These are phyloP conservation scores for Caenorhabditis sp. DNA, from an alignment of 2,888 invertebrate genomes.

Conservation along the genomic window DNA sequence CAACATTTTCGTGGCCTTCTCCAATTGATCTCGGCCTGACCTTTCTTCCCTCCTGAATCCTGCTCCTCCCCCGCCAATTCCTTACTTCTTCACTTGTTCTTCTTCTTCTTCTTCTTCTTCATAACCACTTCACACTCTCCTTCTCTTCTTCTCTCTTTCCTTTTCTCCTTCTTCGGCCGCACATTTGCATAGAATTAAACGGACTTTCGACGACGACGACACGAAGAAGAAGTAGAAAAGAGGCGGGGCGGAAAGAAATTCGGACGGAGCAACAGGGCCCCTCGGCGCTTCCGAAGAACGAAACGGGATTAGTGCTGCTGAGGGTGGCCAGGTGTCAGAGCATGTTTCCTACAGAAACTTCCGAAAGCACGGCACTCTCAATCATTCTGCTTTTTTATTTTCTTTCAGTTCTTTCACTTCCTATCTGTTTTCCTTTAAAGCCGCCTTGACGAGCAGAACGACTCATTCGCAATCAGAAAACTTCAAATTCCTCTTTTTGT, in stretches of 20 bases:
- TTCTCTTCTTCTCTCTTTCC: constrained; percentile 27
- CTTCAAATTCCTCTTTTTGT: no score
- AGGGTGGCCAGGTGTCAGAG: constrained; percentile 11
- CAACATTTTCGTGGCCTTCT: no score
- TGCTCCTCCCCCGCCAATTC: constrained; percentile 21
- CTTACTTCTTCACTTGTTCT: not conserved
- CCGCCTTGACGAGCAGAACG: no score
- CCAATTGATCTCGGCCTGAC: not conserved
- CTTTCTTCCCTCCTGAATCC: constrained; percentile 3
- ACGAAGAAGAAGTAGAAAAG: constrained; percentile 1
- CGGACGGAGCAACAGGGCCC: constrained; percentile 29
- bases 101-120: constrained; percentile 32
- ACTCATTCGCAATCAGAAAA: no score
- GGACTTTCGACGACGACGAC: constrained; percentile 45
- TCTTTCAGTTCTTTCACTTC: no score
- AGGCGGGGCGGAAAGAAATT: constrained; percentile 32
- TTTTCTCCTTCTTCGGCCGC: constrained; percentile 31
- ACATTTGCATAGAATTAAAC: constrained; percentile 56
- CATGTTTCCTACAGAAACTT: not conserved
- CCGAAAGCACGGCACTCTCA: no score
- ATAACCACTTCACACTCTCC: constrained; percentile 42
- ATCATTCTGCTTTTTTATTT: no score
- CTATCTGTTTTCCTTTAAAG: no score
- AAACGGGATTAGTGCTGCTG: constrained; percentile 33
- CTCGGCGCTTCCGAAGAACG: constrained; percentile 6